Evolutionary conservation across 2,113 vertebrate species (phyloP).

Genomic region (Odocoileus hemionus): DNA sequence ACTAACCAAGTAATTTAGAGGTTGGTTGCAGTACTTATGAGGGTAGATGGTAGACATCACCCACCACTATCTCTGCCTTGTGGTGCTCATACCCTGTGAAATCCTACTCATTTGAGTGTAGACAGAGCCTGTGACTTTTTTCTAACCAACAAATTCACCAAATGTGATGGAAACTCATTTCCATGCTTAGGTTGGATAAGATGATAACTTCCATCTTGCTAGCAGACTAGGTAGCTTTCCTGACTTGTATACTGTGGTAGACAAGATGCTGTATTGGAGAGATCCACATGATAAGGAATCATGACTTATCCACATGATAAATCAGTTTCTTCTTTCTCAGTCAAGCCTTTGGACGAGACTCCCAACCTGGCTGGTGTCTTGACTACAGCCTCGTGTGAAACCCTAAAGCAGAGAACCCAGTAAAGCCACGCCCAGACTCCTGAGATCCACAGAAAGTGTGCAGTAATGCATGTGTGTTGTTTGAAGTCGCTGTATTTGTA

Average conservation of each 20-base stretch:
- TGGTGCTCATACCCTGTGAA: background rate
- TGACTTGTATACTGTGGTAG: background rate
- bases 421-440: background rate
- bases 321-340: background rate
- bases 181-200: background rate
- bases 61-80: background rate
- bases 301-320: background rate
- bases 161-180: background rate
- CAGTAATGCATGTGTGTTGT: background rate
- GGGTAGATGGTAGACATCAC: accelerated
- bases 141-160: background rate
- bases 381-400: background rate
- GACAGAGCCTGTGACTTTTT: background rate
- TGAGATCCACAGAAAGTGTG: background rate
- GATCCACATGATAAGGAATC: background rate
- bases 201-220: background rate
- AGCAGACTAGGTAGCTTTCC: background rate
- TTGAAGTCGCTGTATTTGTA: background rate
- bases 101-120: background rate
- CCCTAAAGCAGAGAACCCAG: background rate
- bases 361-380: background rate
- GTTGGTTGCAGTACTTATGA: background rate
- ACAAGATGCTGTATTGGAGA: background rate
- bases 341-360: background rate
- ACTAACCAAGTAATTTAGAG: background rate